Base-by-base conservation (phyloP, 2,888 invertebrate genomes). In the Pheosia gnoma region DNA sequence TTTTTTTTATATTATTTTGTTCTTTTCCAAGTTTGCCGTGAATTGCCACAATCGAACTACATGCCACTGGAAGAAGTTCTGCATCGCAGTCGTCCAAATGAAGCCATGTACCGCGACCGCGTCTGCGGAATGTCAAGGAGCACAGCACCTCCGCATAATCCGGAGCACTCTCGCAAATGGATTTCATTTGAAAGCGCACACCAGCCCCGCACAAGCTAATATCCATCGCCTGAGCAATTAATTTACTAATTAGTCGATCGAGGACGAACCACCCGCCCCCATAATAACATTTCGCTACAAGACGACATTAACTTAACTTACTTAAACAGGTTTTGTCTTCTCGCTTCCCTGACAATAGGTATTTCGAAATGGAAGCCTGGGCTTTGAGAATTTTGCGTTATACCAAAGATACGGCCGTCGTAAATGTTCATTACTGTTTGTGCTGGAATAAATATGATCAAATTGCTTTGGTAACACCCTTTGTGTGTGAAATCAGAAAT, bases 191-290 rank as follows among this genome's bases (percentile, higher is more conserved):
- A 65, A 56, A 66, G 62, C 61, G 67, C 59, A 58, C 38, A 41
- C 58, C 60, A 59, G 38, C 53, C 51, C 58, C 52, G 49, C 56
- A 51, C 51, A 65, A 65, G 68, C 71, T 77, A 77, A 78, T 78
- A 75, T 68, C 70, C 69, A 68, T 60, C 79, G 73, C 74, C 72
- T 70, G 69, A 62, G 66, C 80, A 73, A 80, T 78, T 78, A 78
- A 69, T 71, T 65, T 66, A 59, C 63, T 78, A 77, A 80, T 79
- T 78, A 81, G 65, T 58, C 75, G 77, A 81, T 81, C 68, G 77
- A 70, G 69, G 62, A 68, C 69, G 66, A 55, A 63, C 67, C 67
- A 63, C 58, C 57, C 61, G 56, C 63, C 53, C 63, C 47, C 55
- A 10, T 80, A 78, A 80, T 69, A 69, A 71, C 70, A 66, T 78